Conservation (phyloP, 2,888 invertebrate species). For the Ormyrus thymus region DNA sequence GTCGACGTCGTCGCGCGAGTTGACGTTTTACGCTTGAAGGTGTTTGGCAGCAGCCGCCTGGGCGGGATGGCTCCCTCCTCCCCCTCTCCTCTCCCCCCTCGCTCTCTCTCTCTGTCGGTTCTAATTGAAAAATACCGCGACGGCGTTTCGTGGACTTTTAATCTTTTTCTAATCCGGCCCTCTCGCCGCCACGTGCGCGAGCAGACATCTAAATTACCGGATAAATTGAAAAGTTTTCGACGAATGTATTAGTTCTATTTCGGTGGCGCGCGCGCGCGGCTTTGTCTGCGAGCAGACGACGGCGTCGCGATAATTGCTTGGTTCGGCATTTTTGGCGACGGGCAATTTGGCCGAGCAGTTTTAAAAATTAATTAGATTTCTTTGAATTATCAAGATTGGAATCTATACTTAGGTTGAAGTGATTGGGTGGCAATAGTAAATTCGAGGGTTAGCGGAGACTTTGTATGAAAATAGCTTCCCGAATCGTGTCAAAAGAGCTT, state of each 20-base stretch:
- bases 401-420: too few relatives aligned
- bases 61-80: constrained; percentile 21
- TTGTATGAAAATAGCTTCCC: too few relatives aligned
- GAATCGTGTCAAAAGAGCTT: too few relatives aligned
- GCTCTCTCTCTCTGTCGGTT: neutral
- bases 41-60: constrained; percentile 48
- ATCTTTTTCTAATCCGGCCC: constrained; percentile 53
- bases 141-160: constrained; percentile 52
- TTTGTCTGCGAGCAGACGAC: too few relatives aligned
- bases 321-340: too few relatives aligned
- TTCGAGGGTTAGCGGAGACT: too few relatives aligned
- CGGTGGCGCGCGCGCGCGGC: neutral
- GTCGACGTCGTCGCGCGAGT: constrained; percentile 32
- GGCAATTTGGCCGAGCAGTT: too few relatives aligned
- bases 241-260: constrained; percentile 44
- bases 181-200: neutral
- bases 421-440: too few relatives aligned
- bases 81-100: too few relatives aligned
- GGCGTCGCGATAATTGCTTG: too few relatives aligned
- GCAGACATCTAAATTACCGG: constrained; percentile 44
- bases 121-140: constrained; percentile 57
- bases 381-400: too few relatives aligned
- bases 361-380: too few relatives aligned
- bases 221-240: constrained; percentile 24
- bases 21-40: constrained; percentile 52